Evolutionary conservation across 2,113 vertebrate species (phyloP), one percentile per base, ranked within the genome.

Genomic region (Aleadryas rufinucha): DNA sequence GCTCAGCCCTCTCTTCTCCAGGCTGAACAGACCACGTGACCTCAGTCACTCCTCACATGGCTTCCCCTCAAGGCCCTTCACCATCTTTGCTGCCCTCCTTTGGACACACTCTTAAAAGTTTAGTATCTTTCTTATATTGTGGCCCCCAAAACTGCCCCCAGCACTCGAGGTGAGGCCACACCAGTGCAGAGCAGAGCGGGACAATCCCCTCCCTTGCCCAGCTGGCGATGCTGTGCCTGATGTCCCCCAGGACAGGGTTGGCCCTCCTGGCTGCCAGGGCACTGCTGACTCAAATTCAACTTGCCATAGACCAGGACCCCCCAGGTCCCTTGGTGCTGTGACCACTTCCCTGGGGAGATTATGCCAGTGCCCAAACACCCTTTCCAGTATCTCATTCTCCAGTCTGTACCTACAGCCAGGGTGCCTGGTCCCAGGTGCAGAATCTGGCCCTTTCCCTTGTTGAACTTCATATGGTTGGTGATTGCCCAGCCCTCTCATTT

Each of bases 191-290:
- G 31, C 42, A 45, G 42, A 45, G 42, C 42, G 0, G 42, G 14
- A 65, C 42, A 45, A 33, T 45, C 31, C 31, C 42, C 63, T 45
- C 63, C 31, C 63, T 18, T 45, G 63, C 41, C 41, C 1, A 2
- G 41, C 21, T 64, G 41, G 9, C 3, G 30, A 33, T 65, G 63
- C 42, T 45, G 63, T 16, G 21, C 30, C 30, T 45, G 63, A 65
- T 65, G 30, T 21, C 1, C 41, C 14, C 63, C 63, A 45, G 30
- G 63, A 45, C 63, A 45, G 0, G 2, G 7, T 0, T 33, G 63
- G 14, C 41, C 63, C 30, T 44, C 42, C 21, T 45, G 63, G 31
- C 31, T 65, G 42, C 63, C 30, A 45, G 42, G 42, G 31, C 64
- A 26, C 42, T n/a, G 42, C 42, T 45, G 64, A 13, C 31, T 33